These are phyloP conservation scores for Agrenia bidenticulata DNA, from an alignment of 2,888 invertebrate species.

Conservation along the genomic window DNA sequence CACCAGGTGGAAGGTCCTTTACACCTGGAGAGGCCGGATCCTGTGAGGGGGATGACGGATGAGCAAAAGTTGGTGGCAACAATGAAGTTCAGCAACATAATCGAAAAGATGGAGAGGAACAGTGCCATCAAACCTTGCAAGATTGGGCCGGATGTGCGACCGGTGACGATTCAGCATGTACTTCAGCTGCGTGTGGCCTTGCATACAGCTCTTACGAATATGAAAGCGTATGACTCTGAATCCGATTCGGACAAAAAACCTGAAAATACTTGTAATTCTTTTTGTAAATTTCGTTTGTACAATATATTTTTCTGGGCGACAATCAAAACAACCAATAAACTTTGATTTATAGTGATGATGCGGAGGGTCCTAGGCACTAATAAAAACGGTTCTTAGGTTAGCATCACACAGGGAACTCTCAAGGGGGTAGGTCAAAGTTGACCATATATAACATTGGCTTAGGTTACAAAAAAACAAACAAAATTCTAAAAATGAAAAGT, in stretches of 20 bases:
- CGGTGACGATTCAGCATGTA: slow-evolving; percentile 80
- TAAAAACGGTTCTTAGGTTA: no score
- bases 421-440: no score
- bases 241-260: slow-evolving; percentile 45
- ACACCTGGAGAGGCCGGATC: slow-evolving; percentile 62
- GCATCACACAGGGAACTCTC: no score
- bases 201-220: slow-evolving; percentile 18
- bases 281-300: no score
- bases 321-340: no score
- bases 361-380: no score
- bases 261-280: no score
- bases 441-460: no score
- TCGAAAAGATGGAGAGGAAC: slow-evolving; percentile 76
- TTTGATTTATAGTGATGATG: no score
- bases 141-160: slow-evolving; percentile 86
- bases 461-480: no score
- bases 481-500: no score
- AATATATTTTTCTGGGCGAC: no score
- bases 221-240: neutral
- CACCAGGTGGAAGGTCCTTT: slow-evolving; percentile 89
- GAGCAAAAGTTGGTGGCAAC: slow-evolving; percentile 95
- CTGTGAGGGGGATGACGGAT: slow-evolving; percentile 87
- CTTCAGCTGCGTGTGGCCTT: slow-evolving; percentile 71
- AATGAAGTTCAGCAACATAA: slow-evolving; percentile 82
- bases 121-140: slow-evolving; percentile 85